Evolutionary conservation across 2,113 vertebrate species (phyloP), one percentile per base, ranked within the genome.

Genomic region (Proterorhinus semilunaris): DNA sequence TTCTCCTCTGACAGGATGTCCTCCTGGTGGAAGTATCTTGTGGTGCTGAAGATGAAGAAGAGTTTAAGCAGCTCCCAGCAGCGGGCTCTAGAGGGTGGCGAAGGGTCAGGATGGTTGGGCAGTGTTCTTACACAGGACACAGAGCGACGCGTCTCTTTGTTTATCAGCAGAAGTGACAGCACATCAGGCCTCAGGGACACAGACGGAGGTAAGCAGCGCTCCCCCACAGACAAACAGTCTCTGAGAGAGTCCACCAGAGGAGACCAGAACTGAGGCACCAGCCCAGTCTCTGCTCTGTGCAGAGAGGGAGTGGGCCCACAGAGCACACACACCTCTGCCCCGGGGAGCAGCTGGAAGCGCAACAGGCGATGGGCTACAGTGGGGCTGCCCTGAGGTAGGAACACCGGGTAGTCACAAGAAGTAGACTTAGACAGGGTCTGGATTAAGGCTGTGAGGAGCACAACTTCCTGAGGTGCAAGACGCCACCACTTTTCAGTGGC

Each of bases 401-500:
- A 98, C 66, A 98, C 90, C 0, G 96, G 96, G 74, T 94, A 94
- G 82, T 98, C 96, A 0, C 94, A 93, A 1, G 95, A 95, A 0
- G 91, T 71, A 1, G 92, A 91, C 62, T 93, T 87, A 0, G 92
- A 89, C 68, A 95, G 87, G 1, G 89, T 89, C 0, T 87, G 88
- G 42, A 93, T 87, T 72, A 98, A 53, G 69, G 92, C 92, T 0
- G 92, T 91, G 2, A 98, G 91, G 11, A 97, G 90, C 80, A 95
- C 92, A 0, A 94, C 89, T 55, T 97, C 96, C 9, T 93, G 94
- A 0, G 92, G 90, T 1, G 93, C 91, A 2, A 98, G 86, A 12
- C 93, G 93, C 95, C 96, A 96, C 95, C 95, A 98, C 78, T 94
- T 94, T 45, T 96, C 94, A 0, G 96, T 98, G 0, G 94, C 95